Evolutionary conservation across 2,113 vertebrate genomes (phyloP), one percentile per base, ranked within the genome.

Genomic region (Ammospiza caudacuta): DNA sequence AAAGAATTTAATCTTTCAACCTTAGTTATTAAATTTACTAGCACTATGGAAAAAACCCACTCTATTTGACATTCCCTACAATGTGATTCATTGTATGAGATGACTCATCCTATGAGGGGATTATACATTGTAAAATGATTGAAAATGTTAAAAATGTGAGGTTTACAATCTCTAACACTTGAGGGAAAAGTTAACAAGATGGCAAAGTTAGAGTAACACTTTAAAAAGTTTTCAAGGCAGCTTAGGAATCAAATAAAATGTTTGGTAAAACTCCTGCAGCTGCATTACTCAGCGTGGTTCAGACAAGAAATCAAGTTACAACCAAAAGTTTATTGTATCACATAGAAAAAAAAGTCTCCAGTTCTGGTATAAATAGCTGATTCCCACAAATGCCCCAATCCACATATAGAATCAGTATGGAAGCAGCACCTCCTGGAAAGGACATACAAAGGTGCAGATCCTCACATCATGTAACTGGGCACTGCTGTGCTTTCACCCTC

Each of bases 291-390:
- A 49, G 27, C 2, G 2, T 1, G 9, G 12, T 59, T 89, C 47
- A 83, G 35, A 90, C 29, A 93, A n/a, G 12, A 77, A 78, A 73
- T 41, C 37, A 81, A 95, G 76, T 47, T 89, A 52, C n/a, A 73
- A 64, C 28, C 3, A 1, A 67, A 82, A 76, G 47, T 95, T 96
- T 95, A 96, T 81, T 94, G 77, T 83, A 83, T 89, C n/a, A 41
- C n/a, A 88, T 35, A 95, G 20, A 86, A 92, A 15, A 77, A 83
- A 86, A 63, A 24, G 31, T 57, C 29, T 47, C 47, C 69, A 77
- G 54, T 61, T 80, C 35, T 66, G n/a, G n/a, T 88, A 59, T 6
- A 67, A 92, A n/a, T 8, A 52, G 5, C 64, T 81, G 28, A 58
- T 67, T 91, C 35, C 44, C 58, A 85, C 57, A 70, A 70, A 90